phyloP scores from a whole-genome alignment of 1,140 invertebrate genomes.

The Brachionus asplanchnoidis region DNA sequence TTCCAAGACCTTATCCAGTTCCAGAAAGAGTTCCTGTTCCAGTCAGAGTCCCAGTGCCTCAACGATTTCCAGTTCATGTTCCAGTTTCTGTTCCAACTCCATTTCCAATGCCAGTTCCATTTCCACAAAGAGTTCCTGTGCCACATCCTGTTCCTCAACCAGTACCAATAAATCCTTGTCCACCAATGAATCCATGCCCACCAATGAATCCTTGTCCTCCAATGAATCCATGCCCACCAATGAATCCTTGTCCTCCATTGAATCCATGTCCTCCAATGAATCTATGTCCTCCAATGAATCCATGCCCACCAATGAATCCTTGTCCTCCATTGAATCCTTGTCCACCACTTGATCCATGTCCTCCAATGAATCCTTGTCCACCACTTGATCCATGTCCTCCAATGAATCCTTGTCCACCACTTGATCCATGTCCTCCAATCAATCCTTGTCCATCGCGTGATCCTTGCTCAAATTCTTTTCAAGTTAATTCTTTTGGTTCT shows the following conservation, averaged over 20 bases:
- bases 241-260: too few relatives aligned
- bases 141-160: constrained; percentile 1
- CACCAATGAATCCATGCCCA: not conserved
- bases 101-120: not conserved
- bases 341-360: too few relatives aligned
- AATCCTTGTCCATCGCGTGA: too few relatives aligned
- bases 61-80: not conserved
- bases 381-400: too few relatives aligned
- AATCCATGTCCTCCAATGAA: too few relatives aligned
- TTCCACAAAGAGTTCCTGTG: not conserved
- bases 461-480: not conserved
- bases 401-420: too few relatives aligned
- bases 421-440: too few relatives aligned
- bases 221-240: too few relatives aligned
- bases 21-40: constrained; percentile 3
- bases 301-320: not conserved
- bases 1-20: not conserved
- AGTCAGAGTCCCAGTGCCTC: not conserved
- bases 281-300: not conserved
- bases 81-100: not conserved
- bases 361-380: too few relatives aligned
- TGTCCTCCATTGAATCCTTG: not conserved
- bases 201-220: not conserved
- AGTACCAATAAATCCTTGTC: not conserved
- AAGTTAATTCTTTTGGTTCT: not conserved